Percentiles rank a stretch among this genome's conserved stretches.
Evolutionary conservation across 2,888 invertebrate species (phyloP).

Genomic region (Suillia variegata): DNA sequence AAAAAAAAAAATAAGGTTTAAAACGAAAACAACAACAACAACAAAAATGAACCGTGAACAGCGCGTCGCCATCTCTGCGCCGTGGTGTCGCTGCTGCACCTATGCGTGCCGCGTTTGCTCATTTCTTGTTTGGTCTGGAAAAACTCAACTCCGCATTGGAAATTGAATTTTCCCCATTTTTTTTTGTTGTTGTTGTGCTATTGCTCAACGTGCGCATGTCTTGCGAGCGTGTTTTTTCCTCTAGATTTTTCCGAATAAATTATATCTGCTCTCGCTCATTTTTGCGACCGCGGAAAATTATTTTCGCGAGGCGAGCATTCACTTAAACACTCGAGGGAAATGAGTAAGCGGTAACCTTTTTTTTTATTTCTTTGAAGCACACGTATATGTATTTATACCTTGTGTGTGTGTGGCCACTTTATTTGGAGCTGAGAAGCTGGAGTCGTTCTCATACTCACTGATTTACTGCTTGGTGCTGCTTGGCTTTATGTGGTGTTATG

Average conservation of each 20-base stretch:
- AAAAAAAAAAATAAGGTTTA: slow-evolving; percentile 1
- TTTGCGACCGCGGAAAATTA: slow-evolving; percentile 1
- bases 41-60: not conserved
- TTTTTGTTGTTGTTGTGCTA: slow-evolving; percentile 5
- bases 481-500: not conserved
- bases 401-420: too few species aligned
- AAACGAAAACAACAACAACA: not conserved
- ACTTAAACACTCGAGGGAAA: too few species aligned
- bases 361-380: too few species aligned
- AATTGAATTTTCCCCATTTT: slow-evolving; percentile 16
- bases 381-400: too few species aligned
- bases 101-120: slow-evolving; percentile 2
- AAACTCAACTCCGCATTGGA: slow-evolving; percentile 13
- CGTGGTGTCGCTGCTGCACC: not conserved
- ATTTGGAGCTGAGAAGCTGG: too few species aligned
- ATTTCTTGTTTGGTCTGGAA: not conserved
- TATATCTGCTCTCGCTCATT: slow-evolving; percentile 38
- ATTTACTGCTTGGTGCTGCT: too few species aligned
- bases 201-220: slow-evolving; percentile 48
- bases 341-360: too few species aligned
- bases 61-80: too few species aligned
- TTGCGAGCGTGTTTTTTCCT: slow-evolving; percentile 18
- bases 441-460: not conserved
- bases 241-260: slow-evolving; percentile 9
- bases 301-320: slow-evolving; percentile 2